These are phyloP conservation scores for Noctuana brunneofusca DNA, from an alignment of 2,888 invertebrate species.

Conservation along the genomic window DNA sequence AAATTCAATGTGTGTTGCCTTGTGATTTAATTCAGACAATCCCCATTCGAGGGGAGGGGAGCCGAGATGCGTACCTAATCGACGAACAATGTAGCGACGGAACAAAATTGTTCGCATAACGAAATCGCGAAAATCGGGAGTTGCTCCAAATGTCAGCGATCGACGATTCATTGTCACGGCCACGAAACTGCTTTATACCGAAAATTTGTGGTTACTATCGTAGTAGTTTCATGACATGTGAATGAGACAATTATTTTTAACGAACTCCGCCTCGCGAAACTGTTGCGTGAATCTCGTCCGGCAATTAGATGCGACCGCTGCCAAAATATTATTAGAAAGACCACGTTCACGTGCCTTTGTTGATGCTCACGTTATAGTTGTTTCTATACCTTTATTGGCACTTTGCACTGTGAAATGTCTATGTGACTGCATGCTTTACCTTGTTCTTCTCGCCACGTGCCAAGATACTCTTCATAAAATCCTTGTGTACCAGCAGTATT, in stretches of 20 bases:
- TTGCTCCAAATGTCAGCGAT: constrained; percentile 42
- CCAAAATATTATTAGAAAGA: constrained; percentile 61
- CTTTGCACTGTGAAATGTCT: constrained; percentile 26
- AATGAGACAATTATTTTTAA: constrained; percentile 81
- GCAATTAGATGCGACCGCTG: constrained; percentile 50
- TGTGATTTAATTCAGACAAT: constrained; percentile 7
- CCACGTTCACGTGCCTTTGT: constrained; percentile 46
- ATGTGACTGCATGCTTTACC: constrained; percentile 6
- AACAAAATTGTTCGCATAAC: constrained; percentile 13
- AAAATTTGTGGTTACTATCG: constrained; percentile 77
- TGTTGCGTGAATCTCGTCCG: constrained; percentile 51
- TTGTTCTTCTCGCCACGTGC: not conserved
- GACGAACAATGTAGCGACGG: constrained; percentile 6
- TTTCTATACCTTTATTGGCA: constrained; percentile 32
- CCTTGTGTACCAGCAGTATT: not conserved
- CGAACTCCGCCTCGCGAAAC: constrained; percentile 52
- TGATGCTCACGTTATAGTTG: constrained; percentile 38
- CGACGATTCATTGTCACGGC: constrained; percentile 66
- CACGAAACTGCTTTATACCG: constrained; percentile 69
- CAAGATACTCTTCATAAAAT: not conserved
- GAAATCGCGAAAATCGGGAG: constrained; percentile 24
- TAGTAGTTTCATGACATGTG: constrained; percentile 69
- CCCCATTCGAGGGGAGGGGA: constrained; percentile 3
- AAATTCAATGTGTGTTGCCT: not conserved
- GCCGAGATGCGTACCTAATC: not conserved